Base-by-base conservation (phyloP, 2,113 vertebrate species). In the Emydura subglobosa region DNA sequence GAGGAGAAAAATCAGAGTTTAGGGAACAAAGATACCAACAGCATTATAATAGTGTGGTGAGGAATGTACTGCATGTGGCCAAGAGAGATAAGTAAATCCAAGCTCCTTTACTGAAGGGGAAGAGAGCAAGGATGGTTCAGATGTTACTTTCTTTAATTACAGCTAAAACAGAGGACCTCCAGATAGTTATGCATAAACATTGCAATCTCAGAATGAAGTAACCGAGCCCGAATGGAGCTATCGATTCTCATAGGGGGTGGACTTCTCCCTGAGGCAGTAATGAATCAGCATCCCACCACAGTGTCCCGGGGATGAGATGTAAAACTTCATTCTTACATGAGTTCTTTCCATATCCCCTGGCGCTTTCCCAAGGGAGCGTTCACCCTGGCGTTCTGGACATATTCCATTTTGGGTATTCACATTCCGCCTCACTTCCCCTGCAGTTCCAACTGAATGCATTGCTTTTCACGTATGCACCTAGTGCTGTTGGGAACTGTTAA, bases 391-490 rank as follows among this genome's bases (percentile, higher is more conserved):
- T 47, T 78, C 72, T 50, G 54, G 22, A 6, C 34, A 9, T 4
- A 3, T 27, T 24, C 22, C 82, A 10, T 39, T 5, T 1, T 54
- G 7, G 24, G 3, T 1, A 25, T 5, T 10, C 1, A 1, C 59
- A 8, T 7, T 27, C 85, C 82, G 54, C 39, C 31, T 44, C 49
- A 3, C 27, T 50, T 5, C 27, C 25, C 49, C 0, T 24, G 49
- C 85, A n/a, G 27, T 42, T 55, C 61, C 47, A 4, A 6, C 2
- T 2, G 2, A 78, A 82, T 50, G 6, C 29, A 7, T 51, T 9
- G 3, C 31, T 72, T 72, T 42, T 79, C 22, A 6, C 1, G 4
- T 27, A 4, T 1, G 55, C 25, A n/a, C 10, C 29, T 16, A 4
- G 4, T 34, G 51, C 59, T 54, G 8, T 39, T 86, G 87, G 79